phyloP scores from a whole-genome alignment of 2,888 invertebrate species.

The Lycophotia porphyrea region DNA sequence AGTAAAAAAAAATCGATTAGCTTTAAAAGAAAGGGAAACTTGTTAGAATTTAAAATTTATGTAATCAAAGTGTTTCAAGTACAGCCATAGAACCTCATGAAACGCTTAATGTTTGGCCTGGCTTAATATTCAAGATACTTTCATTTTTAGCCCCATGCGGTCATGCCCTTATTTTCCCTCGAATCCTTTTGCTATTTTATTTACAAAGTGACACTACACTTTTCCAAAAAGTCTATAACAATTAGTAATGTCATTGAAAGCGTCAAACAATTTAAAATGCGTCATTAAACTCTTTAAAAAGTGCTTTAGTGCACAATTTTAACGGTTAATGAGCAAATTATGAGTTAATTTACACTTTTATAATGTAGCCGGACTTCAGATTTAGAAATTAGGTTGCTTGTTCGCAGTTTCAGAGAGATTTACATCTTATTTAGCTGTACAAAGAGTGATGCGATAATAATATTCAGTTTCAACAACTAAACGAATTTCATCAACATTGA shows the following conservation, averaged over 20 bases:
- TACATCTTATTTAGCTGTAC: neutral
- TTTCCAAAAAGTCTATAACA: conserved; percentile 3
- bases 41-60: too few relatives aligned
- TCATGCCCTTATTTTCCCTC: neutral
- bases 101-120: neutral
- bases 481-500: too few relatives aligned
- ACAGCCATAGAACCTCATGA: neutral
- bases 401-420: neutral
- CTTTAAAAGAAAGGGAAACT: neutral
- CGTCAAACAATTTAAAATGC: conserved; percentile 6
- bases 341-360: conserved; percentile 23
- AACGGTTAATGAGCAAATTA: conserved; percentile 17
- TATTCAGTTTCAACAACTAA: neutral
- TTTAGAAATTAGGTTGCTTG: conserved; percentile 34
- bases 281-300: conserved; percentile 37
- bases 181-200: neutral
- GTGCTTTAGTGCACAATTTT: conserved; percentile 10
- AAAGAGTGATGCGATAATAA: neutral
- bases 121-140: neutral
- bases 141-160: neutral
- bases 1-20: neutral
- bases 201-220: neutral
- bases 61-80: neutral
- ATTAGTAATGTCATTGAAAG: conserved; percentile 18
- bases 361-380: conserved; percentile 10